These are phyloP conservation scores for Macaca mulatta DNA, from an alignment of 2,113 vertebrate species.

Conservation along the genomic window DNA sequence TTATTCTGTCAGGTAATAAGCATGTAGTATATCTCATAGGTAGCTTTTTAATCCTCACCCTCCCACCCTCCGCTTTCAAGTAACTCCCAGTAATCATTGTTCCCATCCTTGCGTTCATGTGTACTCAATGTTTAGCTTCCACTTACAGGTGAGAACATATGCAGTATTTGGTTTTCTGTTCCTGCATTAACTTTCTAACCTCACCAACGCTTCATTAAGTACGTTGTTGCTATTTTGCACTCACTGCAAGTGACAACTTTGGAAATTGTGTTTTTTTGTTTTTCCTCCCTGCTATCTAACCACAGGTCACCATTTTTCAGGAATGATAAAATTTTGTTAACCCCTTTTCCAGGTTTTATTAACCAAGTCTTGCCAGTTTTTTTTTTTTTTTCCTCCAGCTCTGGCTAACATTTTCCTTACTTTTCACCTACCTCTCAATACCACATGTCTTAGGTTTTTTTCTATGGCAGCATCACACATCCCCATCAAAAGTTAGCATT, in stretches of 20 bases:
- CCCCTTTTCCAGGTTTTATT: not conserved
- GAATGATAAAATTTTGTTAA: not conserved
- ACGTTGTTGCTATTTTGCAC: not conserved
- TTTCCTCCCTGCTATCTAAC: not conserved
- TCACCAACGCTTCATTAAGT: not conserved
- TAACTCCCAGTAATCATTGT: no score
- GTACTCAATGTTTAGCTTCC: no score
- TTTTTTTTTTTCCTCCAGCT: not conserved
- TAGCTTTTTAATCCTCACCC: no score
- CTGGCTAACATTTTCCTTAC: not conserved
- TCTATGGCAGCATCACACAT: not conserved
- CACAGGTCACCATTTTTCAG: not conserved
- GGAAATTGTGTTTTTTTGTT: not conserved
- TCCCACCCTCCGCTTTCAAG: no score
- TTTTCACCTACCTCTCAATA: not conserved
- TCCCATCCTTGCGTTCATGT: no score
- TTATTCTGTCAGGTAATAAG: no score
- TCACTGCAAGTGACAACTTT: no score
- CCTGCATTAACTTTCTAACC: not conserved
- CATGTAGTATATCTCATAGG: no score
- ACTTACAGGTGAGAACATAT: no score
- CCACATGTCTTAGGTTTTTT: not conserved
- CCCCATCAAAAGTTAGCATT: not conserved
- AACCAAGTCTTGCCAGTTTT: not conserved
- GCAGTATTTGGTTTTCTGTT: no score